These are phyloP conservation scores for Koerneria pararmatus DNA, from an alignment of 2,888 invertebrate species.

Conservation along the genomic window DNA sequence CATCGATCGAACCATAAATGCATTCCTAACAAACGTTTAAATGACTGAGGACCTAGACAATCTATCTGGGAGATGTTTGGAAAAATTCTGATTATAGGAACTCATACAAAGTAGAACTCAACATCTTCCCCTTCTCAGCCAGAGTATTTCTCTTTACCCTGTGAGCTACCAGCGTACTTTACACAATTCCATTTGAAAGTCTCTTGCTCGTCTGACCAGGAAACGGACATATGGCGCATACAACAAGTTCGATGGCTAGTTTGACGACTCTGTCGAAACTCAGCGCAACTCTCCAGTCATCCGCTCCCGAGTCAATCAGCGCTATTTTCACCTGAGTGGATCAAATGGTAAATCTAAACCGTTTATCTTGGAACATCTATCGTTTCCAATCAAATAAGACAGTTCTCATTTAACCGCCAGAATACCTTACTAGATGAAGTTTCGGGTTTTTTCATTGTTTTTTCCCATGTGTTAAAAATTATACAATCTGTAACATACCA, in stretches of 20 bases:
- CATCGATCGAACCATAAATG: too few species aligned
- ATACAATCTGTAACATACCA: background rate
- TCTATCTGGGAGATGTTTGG: too few species aligned
- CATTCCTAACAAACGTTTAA: too few species aligned
- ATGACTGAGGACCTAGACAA: too few species aligned
- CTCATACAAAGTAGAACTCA: too few species aligned
- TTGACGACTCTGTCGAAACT: conserved; percentile 86
- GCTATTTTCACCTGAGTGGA: conserved; percentile 70
- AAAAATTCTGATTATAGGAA: too few species aligned
- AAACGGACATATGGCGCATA: conserved; percentile 96
- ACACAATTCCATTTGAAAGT: too few species aligned
- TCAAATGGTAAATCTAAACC: background rate
- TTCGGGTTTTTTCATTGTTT: background rate
- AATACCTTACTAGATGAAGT: background rate
- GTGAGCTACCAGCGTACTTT: too few species aligned
- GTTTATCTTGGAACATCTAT: background rate
- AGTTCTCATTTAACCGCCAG: background rate
- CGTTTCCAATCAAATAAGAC: background rate
- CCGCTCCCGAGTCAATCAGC: conserved; percentile 99
- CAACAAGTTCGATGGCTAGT: conserved; percentile 75
- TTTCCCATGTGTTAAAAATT: background rate
- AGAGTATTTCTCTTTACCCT: too few species aligned
- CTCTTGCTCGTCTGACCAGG: conserved; percentile 65
- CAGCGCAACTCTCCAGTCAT: conserved; percentile 99
- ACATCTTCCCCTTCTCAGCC: too few species aligned